Percentiles rank a stretch among this genome's conserved stretches.
These are phyloP conservation scores for Thunnus maccoyii DNA, from an alignment of 2,113 vertebrate genomes.

Conservation along the genomic window DNA sequence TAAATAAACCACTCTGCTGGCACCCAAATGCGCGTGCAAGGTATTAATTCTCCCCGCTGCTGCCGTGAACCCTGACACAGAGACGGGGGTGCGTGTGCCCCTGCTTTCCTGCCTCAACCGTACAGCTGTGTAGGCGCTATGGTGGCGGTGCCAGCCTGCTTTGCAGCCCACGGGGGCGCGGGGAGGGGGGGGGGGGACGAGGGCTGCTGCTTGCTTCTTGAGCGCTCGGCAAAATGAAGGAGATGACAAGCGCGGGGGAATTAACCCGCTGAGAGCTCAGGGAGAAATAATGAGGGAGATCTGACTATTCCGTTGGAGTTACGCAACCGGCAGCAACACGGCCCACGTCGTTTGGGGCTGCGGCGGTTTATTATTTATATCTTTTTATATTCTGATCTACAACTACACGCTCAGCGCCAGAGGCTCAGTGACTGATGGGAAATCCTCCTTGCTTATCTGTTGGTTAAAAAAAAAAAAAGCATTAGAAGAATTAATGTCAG, in stretches of 20 bases:
- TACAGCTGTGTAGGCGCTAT: constrained; percentile 22
- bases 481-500: constrained; percentile 30
- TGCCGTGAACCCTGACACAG: constrained; percentile 48
- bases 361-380: constrained; percentile 64
- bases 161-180: not conserved
- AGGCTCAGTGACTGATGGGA: constrained; percentile 59
- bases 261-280: constrained; percentile 72
- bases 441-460: constrained; percentile 49
- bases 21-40: constrained; percentile 20
- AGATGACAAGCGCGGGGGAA: constrained; percentile 72
- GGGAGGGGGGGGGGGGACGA: constrained; percentile 10
- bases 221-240: constrained; percentile 59
- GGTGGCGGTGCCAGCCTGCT: constrained; percentile 45
- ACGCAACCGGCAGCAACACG: constrained; percentile 72
- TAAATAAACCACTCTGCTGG: constrained; percentile 11
- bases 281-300: constrained; percentile 80
- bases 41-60: constrained; percentile 26
- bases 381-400: constrained; percentile 62
- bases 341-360: constrained; percentile 70
- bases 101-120: constrained; percentile 32
- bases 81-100: constrained; percentile 44
- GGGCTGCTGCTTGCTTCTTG: constrained; percentile 45
- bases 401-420: constrained; percentile 28
- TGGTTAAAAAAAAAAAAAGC: constrained; percentile 20
- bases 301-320: constrained; percentile 72